Evolutionary conservation across 1,140 invertebrate species (phyloP).

Genomic region (Pentalonia nigronervosa): DNA sequence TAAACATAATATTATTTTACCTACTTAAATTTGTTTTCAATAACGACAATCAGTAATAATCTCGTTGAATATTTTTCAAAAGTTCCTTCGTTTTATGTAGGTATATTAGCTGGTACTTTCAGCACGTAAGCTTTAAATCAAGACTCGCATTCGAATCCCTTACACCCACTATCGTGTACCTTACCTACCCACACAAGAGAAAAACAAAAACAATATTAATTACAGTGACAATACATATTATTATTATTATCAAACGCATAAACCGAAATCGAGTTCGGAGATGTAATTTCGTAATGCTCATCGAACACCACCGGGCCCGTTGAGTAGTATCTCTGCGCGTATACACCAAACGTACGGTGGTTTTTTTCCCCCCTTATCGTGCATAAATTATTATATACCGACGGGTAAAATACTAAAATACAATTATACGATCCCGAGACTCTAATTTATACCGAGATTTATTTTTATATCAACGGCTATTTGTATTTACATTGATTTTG

Average conservation of each 20-base stretch:
- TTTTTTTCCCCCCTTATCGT: background rate
- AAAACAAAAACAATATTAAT: background rate
- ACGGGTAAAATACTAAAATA: background rate
- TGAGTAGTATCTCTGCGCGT: background rate
- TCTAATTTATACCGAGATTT: constrained; percentile 13
- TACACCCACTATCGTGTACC: background rate
- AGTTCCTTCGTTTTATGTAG: background rate
- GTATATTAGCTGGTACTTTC: too few species aligned
- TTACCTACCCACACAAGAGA: background rate
- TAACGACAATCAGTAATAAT: background rate
- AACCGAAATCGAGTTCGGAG: background rate
- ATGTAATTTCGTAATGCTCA: background rate
- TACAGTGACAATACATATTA: background rate
- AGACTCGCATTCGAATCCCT: background rate
- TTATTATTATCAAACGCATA: background rate
- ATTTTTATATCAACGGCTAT: background rate
- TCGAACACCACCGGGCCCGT: background rate
- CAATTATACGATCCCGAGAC: background rate
- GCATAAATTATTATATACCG: background rate
- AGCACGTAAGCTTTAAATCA: background rate
- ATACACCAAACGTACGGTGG: background rate
- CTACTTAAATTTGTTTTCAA: background rate
- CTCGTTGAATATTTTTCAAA: background rate
- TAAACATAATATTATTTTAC: too few species aligned
- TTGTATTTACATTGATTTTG: constrained; percentile 28